Evolutionary conservation across 2,113 vertebrate species (phyloP), one percentile per base, ranked within the genome.

Genomic region (Upupa epops): DNA sequence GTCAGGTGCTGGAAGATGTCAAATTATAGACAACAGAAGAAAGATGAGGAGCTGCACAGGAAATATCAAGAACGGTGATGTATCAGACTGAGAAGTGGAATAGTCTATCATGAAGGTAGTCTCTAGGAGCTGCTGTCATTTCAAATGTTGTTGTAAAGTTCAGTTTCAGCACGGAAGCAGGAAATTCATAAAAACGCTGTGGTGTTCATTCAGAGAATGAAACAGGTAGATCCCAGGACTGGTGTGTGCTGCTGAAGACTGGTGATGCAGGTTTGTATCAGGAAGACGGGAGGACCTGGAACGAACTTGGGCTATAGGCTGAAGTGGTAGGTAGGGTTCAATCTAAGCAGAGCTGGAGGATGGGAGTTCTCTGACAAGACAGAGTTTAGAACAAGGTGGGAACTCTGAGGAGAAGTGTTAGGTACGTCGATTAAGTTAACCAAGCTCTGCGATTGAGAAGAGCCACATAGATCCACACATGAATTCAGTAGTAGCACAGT

Each of bases 401-500:
- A 92, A 52, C 12, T 2, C 6, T 4, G 20, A 51, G 29, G 12
- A 76, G n/a, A 90, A 86, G 40, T 25, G 42, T 49, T 14, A 71
- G 17, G 46, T 5, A 51, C 5, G 28, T 48, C 32, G 13, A 36
- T 13, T 25, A 9, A 9, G 19, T 58, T 56, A 73, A 70, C 24
- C 32, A 73, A 73, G 12, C 25, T 59, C 75, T 55, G 0, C 0
- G 0, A 68, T 11, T n/a, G 58, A 29, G 20, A 36, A 71, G 69
- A 80, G 11, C 3, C 56, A 55, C 26, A n/a, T 0, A 45, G 20
- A 31, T 76, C n/a, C 26, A 13, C 1, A 3, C 37, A 63, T 7
- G 42, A 51, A 46, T 4, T 16, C 42, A 76, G 17, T 1, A 61
- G 28, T 1, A 79, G 32, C 37, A 54, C 34, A 79, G 59, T 31